phyloP scores from a whole-genome alignment of 1,140 invertebrate species.

The Cotesia typhae region DNA sequence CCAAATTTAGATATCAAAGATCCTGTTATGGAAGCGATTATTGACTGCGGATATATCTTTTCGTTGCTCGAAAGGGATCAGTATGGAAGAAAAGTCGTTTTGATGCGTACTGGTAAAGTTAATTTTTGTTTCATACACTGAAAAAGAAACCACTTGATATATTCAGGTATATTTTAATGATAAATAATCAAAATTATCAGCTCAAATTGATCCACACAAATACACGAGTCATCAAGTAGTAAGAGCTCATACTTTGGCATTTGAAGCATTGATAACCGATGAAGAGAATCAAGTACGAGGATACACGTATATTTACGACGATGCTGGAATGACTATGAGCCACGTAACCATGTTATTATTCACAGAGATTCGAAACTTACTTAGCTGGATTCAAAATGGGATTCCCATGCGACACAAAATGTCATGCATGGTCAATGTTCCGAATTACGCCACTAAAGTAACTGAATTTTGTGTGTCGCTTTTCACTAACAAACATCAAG shows the following conservation, averaged over 20 bases:
- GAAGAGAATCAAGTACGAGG: conserved; percentile 81
- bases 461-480: conserved; percentile 82
- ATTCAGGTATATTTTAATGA: too few species aligned
- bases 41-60: conserved; percentile 82
- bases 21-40: conserved; percentile 76
- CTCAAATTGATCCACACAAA: conserved; percentile 77
- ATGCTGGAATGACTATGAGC: conserved; percentile 82
- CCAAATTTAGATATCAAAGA: conserved; percentile 77
- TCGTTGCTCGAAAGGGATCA: conserved; percentile 78
- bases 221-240: conserved; percentile 81
- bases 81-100: conserved; percentile 73
- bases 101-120: too few species aligned
- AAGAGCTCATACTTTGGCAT: conserved; percentile 77
- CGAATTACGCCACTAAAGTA: conserved; percentile 77
- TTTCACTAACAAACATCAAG: conserved; percentile 82
- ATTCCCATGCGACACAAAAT: conserved; percentile 87
- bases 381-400: conserved; percentile 83
- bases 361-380: conserved; percentile 78
- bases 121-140: conserved; percentile 65
- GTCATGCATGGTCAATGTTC: conserved; percentile 85
- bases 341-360: conserved; percentile 84
- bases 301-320: conserved; percentile 85
- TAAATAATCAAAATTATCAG: conserved; percentile 50
- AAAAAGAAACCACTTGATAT: neutral
- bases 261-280: conserved; percentile 81